Evolutionary conservation across 2,797 vertebrate genomes (phyloP), one percentile per base, ranked within the genome.

Genomic region (Tokudaia muenninki): DNA sequence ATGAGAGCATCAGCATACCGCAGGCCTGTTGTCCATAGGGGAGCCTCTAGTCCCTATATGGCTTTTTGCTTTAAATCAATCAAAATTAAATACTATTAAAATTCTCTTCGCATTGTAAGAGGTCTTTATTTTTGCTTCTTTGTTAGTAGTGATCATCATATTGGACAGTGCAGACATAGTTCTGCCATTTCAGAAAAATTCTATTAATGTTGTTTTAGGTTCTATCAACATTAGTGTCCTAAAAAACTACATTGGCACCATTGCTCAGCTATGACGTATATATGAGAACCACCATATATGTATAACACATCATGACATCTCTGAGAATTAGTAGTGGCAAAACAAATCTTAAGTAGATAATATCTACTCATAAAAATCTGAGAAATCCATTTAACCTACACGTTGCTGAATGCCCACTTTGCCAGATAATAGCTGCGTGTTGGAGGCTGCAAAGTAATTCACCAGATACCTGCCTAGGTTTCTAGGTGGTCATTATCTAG

Each of bases 11-110:
- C 19, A 75, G 34, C n/a, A 12, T 3, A 9, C 11, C 2, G 1
- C 2, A 88, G 83, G 55, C 10, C 82, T 67, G 31, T 6, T 65
- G 11, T 50, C 47, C 16, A n/a, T 4, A n/a, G 77, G 26, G 90
- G 21, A 83, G 47, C 52, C 44, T 9, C 8, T 31, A 59, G 34
- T 21, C 47, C 70, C 24, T 9, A 13, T 37, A 34, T 55, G 17
- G 12, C 31, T 92, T 31, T 55, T 96, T 87, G 72, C 50, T 37
- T 79, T 82, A 47, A 95, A 61, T 50, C n/a, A 67, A 24, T 83
- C 4, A 89, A 84, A 70, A 87, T 63, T 9, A 50, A 84, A 70
- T 70, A 44, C n/a, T n/a, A 59, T 74, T 88, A 75, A 87, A 67
- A 88, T 88, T 47, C 17, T 16, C 44, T 91, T 91, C 57, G 11